Conservation (phyloP, 2,113 vertebrate genomes). For the Sphyrna mokarran region DNA sequence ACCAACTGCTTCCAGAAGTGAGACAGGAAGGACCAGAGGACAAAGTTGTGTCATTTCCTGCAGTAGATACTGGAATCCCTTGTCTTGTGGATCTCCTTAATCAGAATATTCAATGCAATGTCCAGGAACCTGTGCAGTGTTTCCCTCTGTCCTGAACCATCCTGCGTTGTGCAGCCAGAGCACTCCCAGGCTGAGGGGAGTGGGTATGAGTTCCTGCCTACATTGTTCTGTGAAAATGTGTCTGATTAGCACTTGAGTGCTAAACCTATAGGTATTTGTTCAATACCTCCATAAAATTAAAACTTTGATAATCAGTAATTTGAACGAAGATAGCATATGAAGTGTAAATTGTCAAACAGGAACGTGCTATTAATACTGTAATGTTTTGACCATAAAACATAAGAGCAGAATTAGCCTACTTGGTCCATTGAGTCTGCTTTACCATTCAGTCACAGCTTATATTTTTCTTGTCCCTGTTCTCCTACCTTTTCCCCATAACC, state of each 20-base stretch:
- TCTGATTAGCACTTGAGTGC: background rate
- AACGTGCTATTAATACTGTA: background rate
- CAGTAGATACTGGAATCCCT: too few species aligned
- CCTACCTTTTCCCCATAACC: too few species aligned
- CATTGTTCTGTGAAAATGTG: background rate
- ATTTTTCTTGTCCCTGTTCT: too few species aligned
- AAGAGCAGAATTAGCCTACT: too few species aligned
- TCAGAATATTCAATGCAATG: background rate
- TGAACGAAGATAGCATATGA: background rate
- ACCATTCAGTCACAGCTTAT: too few species aligned
- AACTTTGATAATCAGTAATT: background rate
- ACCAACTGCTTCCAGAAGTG: too few species aligned
- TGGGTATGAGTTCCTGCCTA: background rate
- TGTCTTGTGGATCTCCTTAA: too few species aligned
- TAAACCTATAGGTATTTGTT: background rate
- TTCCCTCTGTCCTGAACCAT: background rate
- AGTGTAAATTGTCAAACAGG: background rate
- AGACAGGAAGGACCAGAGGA: too few species aligned
- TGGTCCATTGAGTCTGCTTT: too few species aligned
- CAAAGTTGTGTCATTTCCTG: too few species aligned
- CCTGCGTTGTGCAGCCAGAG: background rate
- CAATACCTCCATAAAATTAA: background rate
- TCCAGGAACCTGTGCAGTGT: background rate
- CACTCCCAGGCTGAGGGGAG: background rate
- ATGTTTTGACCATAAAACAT: background rate